Percentiles rank a stretch among this genome's conserved stretches.
phyloP scores from a whole-genome alignment of 2,888 invertebrate species.

The Trachelus stipa region DNA sequence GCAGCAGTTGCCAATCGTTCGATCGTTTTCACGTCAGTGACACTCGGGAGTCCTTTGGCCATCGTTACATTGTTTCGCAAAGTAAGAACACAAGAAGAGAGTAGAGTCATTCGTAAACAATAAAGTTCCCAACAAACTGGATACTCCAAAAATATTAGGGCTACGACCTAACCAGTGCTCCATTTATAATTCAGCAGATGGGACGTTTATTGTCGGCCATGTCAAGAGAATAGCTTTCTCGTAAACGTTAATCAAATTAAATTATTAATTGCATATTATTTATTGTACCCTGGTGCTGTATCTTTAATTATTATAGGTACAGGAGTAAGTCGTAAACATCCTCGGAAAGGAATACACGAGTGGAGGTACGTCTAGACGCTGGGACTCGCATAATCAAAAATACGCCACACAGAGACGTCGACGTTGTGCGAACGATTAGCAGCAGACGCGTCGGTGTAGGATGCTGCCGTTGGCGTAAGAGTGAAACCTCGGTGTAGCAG shows the following conservation, averaged over 20 bases:
- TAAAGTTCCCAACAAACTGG: not conserved
- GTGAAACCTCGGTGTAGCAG: not conserved
- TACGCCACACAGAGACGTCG: not conserved
- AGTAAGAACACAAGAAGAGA: not conserved
- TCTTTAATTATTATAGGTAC: not conserved
- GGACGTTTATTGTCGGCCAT: not conserved
- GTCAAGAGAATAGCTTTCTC: not conserved
- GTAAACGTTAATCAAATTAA: not conserved
- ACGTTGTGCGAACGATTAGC: slow-evolving; percentile 2
- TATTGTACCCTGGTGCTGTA: not conserved
- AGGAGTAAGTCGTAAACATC: not conserved
- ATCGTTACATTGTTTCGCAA: not conserved
- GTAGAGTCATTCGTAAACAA: not conserved
- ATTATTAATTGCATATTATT: not conserved
- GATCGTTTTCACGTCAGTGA: slow-evolving; percentile 35
- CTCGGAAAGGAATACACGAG: not conserved
- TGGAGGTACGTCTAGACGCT: not conserved
- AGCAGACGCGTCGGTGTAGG: not conserved
- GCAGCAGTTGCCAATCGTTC: slow-evolving; percentile 27
- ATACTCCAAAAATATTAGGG: not conserved
- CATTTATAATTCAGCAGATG: not conserved
- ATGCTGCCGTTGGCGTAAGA: not conserved
- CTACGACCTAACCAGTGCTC: not conserved
- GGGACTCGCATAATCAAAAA: not conserved
- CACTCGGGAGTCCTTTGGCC: slow-evolving; percentile 36